Base-by-base conservation (phyloP, 2,113 vertebrate species). In the Brachyistius frenatus region DNA sequence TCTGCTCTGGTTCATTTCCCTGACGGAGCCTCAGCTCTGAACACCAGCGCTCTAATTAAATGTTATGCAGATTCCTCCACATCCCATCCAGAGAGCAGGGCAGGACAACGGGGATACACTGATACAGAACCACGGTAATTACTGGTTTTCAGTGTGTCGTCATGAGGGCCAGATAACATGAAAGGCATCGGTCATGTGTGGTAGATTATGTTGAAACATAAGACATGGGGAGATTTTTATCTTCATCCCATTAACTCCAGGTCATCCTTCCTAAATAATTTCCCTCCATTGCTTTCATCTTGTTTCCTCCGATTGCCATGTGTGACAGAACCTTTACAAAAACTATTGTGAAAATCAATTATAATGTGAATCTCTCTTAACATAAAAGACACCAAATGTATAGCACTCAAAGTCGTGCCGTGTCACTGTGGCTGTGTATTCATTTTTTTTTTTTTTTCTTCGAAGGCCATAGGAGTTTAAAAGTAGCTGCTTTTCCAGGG, bases 1-100 rank as follows among this genome's bases (percentile, higher is more conserved):
- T 86, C 66, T 74, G 72, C 73, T 82, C 54, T 60, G 68, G 63
- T 78, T 88, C 74, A 56, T 55, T 69, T 91, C 75, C 74, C 73
- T 46, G 73, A 53, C 5, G 72, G 75, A 87, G 81, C 61, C 68
- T 77, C 74, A 32, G 32, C 35, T 62, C 78, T 41, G 6, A 69
- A 64, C 70, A 73, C 74, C 56, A 78, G 75, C 68, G 41, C 81
- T 86, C 80, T 93, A 94, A 94, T 94, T 93, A 93, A 91, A 88
- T 80, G 75, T 87, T 91, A 93, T 90, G 82, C 84, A 84, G 82
- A 91, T 92, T 89, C 86, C 70, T 82, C 78, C 83, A 83, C 49
- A 67, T 76, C 46, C 78, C 68, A 87, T 83, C 72, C 63, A 78
- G 84, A 80, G 85, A 83, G 84, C 81, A 77, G 58, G 64, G 85